These are phyloP conservation scores for Malacoraja senta DNA, from an alignment of 2,797 vertebrate species.

Conservation along the genomic window DNA sequence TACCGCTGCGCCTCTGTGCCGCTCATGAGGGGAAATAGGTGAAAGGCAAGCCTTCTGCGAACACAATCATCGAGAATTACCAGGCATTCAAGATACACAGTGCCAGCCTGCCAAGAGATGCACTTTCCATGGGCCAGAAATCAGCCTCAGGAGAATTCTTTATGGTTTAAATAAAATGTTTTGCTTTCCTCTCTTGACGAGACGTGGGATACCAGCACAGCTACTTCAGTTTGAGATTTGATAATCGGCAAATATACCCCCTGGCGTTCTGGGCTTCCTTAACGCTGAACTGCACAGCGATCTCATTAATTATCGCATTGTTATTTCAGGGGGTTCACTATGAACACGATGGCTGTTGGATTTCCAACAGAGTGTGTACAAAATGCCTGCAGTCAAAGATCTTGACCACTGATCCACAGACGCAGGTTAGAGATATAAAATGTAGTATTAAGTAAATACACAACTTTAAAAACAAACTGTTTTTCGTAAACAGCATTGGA, in stretches of 20 bases:
- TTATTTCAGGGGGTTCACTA: no score
- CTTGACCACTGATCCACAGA: no score
- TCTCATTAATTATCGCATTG: background rate
- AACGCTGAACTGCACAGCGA: background rate
- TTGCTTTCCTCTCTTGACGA: background rate
- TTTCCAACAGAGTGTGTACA: no score
- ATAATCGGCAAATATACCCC: background rate
- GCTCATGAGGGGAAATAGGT: background rate
- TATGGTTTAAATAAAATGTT: background rate
- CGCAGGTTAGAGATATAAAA: no score
- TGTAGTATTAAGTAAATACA: no score
- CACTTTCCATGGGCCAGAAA: background rate
- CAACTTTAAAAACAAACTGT: no score
- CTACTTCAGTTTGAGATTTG: background rate
- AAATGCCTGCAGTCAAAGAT: no score
- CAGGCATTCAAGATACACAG: background rate
- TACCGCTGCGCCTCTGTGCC: no score
- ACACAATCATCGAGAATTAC: background rate
- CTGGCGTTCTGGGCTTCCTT: background rate
- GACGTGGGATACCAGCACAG: background rate
- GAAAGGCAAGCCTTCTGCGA: background rate
- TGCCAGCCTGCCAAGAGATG: background rate
- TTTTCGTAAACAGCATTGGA: no score
- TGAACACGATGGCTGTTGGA: no score
- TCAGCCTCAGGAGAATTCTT: background rate